These are phyloP conservation scores for Ctena decussata DNA, from an alignment of 2,888 invertebrate genomes.

Conservation along the genomic window DNA sequence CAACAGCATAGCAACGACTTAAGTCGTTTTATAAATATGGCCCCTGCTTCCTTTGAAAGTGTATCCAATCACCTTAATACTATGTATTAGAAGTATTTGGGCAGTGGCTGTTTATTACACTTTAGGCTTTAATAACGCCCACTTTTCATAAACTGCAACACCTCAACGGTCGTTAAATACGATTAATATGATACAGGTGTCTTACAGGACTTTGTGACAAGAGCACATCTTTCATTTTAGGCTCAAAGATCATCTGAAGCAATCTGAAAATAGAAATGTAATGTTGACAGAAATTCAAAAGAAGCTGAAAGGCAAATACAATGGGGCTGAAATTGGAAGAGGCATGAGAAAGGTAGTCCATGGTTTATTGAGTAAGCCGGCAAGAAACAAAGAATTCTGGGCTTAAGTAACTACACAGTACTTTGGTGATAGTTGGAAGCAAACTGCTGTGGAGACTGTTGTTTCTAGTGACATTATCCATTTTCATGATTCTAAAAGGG, in stretches of 20 bases:
- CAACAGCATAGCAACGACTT: too few species aligned
- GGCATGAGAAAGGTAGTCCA: constrained; percentile 3
- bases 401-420: constrained; percentile 20
- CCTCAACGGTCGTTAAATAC: too few species aligned
- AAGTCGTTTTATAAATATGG: too few species aligned
- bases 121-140: too few species aligned
- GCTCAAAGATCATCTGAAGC: not conserved
- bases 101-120: too few species aligned
- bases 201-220: too few species aligned
- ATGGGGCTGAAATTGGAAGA: not conserved
- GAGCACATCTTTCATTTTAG: not conserved
- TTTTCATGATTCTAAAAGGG: not conserved
- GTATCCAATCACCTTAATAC: too few species aligned
- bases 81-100: too few species aligned
- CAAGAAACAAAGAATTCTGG: constrained; percentile 26
- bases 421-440: constrained; percentile 33
- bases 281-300: constrained; percentile 9
- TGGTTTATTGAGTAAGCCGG: constrained; percentile 8
- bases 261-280: not conserved
- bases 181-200: too few species aligned
- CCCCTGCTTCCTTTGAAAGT: too few species aligned
- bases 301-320: not conserved
- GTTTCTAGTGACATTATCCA: not conserved
- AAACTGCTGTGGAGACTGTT: not conserved
- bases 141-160: too few species aligned